Evolutionary conservation across 2,113 vertebrate genomes (phyloP).

Genomic region (Meles meles): DNA sequence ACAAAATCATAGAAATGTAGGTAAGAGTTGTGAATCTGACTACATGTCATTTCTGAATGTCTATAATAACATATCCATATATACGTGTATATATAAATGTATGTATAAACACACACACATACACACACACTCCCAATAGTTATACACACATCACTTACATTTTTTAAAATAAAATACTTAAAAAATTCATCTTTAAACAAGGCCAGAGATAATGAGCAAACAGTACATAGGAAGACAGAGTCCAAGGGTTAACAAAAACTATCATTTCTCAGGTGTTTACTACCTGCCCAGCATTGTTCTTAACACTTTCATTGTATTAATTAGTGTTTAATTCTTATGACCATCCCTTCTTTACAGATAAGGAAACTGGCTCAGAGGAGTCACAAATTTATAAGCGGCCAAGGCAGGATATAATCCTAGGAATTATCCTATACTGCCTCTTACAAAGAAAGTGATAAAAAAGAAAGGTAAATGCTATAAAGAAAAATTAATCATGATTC

Average conservation of each 20-base stretch:
- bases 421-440: background rate
- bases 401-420: background rate
- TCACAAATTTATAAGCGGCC: background rate
- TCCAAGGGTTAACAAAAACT: background rate
- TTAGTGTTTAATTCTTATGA: slow-evolving; percentile 20
- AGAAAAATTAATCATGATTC: slow-evolving; percentile 2
- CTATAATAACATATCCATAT: background rate
- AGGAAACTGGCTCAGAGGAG: background rate
- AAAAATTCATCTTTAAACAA: slow-evolving; percentile 37
- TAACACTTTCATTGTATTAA: background rate
- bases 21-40: background rate
- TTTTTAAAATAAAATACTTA: background rate
- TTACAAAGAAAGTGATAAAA: background rate
- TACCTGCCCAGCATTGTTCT: background rate
- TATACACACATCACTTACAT: background rate
- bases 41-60: background rate
- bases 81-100: background rate
- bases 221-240: background rate
- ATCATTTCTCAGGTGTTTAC: background rate
- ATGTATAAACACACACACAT: background rate
- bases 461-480: background rate
- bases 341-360: background rate
- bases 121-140: background rate
- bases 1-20: slow-evolving; percentile 33
- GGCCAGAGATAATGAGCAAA: background rate